Percentiles rank a stretch among this genome's conserved stretches.
These are phyloP conservation scores for Sycobia sp. DNA, from an alignment of 1,140 invertebrate species.

Conservation along the genomic window DNA sequence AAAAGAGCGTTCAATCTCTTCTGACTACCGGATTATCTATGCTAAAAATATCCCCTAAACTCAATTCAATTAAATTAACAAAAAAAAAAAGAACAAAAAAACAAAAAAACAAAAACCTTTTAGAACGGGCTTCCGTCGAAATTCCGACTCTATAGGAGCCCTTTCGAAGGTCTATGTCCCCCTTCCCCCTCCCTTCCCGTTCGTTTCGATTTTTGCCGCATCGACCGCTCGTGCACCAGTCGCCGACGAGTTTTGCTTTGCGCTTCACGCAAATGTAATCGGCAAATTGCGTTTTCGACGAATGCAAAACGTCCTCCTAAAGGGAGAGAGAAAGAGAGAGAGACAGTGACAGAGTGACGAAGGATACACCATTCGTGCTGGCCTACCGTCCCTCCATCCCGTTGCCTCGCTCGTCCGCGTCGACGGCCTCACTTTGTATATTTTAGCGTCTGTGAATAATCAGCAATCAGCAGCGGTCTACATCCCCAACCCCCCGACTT, in stretches of 20 bases:
- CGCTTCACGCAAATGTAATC: slow-evolving; percentile 32
- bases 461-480: slow-evolving; percentile 45
- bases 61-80: no score
- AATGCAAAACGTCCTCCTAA: background rate
- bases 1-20: no score
- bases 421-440: slow-evolving; percentile 35
- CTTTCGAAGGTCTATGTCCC: no score
- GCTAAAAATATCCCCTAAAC: no score
- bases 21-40: no score
- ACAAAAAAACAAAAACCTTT: no score
- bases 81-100: no score
- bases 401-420: background rate
- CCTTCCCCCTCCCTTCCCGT: background rate
- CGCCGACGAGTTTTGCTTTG: slow-evolving; percentile 12
- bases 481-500: no score
- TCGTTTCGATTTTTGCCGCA: slow-evolving; percentile 14
- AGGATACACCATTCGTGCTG: background rate
- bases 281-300: slow-evolving; percentile 30
- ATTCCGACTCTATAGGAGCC: no score
- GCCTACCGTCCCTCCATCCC: background rate
- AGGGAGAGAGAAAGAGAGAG: background rate
- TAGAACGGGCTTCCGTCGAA: no score
- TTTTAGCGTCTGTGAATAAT: slow-evolving; percentile 47
- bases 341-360: background rate
- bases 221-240: no score